phyloP scores from a whole-genome alignment of 2,113 vertebrate species.

The Emberiza fucata region DNA sequence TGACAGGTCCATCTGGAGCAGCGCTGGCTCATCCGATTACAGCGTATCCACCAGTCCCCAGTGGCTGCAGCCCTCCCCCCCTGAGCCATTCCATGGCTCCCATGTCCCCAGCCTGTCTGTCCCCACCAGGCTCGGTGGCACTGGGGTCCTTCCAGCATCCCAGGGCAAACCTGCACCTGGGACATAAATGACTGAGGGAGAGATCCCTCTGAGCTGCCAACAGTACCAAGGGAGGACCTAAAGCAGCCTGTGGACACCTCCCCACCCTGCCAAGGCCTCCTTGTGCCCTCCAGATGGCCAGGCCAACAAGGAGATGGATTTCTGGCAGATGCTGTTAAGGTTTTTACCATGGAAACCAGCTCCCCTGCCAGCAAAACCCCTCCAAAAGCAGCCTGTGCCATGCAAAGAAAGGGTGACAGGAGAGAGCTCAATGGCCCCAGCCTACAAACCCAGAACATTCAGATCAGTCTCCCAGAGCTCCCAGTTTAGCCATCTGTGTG shows the following conservation, averaged over 20 bases:
- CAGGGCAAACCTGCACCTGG: background rate
- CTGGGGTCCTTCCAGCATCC: background rate
- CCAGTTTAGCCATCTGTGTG: accelerated
- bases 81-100: accelerated
- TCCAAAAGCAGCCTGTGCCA: background rate
- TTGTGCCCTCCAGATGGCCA: background rate
- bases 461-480: accelerated
- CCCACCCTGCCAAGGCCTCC: background rate
- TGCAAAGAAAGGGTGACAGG: background rate
- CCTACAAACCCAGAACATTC: background rate
- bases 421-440: background rate
- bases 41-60: accelerated
- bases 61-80: background rate
- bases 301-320: background rate
- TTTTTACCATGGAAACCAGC: slow-evolving; percentile 27
- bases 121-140: background rate
- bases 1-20: slow-evolving; percentile 35
- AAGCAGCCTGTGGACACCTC: background rate
- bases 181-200: background rate
- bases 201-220: accelerated
- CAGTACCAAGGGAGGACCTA: accelerated
- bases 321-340: slow-evolving; percentile 31
- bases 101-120: background rate
- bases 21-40: slow-evolving; percentile 1
- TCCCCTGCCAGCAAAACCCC: background rate